phyloP scores from a whole-genome alignment of 2,888 invertebrate species.

The Anthoptus insignis region DNA sequence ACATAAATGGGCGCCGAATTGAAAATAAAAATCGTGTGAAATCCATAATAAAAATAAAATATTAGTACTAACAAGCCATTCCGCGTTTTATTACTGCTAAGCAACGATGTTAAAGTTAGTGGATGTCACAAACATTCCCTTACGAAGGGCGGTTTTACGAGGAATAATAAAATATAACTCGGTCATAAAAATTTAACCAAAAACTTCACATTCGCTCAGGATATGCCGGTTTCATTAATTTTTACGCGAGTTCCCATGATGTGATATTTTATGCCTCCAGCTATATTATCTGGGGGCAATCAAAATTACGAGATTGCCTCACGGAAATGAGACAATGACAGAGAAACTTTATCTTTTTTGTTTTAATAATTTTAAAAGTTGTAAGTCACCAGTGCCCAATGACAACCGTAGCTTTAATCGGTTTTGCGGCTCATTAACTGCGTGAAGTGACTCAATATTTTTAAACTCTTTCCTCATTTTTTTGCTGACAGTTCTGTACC shows the following conservation, averaged over 20 bases:
- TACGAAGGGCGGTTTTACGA: constrained; percentile 71
- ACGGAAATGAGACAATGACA: neutral
- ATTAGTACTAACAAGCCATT: constrained; percentile 28
- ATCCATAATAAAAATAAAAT: constrained; percentile 36
- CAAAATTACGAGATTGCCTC: neutral
- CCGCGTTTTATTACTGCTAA: constrained; percentile 25
- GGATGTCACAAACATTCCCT: constrained; percentile 66
- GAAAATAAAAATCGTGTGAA: constrained; percentile 31
- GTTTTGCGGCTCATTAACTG: neutral
- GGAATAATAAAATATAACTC: constrained; percentile 73
- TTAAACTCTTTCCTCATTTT: too few species aligned
- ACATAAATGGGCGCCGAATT: constrained; percentile 35
- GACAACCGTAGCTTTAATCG: neutral
- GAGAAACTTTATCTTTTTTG: neutral
- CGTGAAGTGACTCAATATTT: neutral
- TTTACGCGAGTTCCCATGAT: constrained; percentile 21
- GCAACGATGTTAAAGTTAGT: constrained; percentile 58
- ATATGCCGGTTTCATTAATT: constrained; percentile 33
- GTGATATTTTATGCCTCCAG: constrained; percentile 27
- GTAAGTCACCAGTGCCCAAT: neutral
- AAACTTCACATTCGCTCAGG: constrained; percentile 49
- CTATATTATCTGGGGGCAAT: neutral
- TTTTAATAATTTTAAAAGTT: neutral
- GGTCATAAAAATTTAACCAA: constrained; percentile 69
- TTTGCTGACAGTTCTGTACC: too few species aligned